Percentiles rank a stretch among this genome's conserved stretches.
These are phyloP conservation scores for Pterostichus madidus DNA, from an alignment of 2,888 invertebrate genomes.

Conservation along the genomic window DNA sequence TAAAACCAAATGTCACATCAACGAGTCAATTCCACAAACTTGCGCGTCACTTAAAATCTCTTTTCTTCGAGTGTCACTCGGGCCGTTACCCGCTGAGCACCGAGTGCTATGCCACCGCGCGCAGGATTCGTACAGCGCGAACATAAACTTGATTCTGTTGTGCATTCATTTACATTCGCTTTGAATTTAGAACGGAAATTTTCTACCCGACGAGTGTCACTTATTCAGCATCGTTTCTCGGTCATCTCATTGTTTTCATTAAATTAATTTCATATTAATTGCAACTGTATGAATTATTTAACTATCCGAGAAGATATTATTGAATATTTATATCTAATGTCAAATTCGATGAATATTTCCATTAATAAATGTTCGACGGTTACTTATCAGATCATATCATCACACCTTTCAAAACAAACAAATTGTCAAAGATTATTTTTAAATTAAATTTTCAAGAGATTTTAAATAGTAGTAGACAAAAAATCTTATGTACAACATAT, in stretches of 20 bases:
- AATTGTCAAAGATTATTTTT: too few species aligned
- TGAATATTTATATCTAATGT: slow-evolving; percentile 34
- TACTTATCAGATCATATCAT: background rate
- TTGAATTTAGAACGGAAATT: slow-evolving; percentile 64
- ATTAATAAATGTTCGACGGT: too few species aligned
- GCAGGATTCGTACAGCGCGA: background rate
- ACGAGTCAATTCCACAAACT: slow-evolving; percentile 15
- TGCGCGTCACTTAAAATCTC: slow-evolving; percentile 34
- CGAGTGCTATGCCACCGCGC: background rate
- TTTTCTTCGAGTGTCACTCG: slow-evolving; percentile 8
- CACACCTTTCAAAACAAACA: too few species aligned
- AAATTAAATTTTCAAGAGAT: too few species aligned
- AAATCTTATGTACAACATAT: too few species aligned
- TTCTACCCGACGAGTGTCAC: slow-evolving; percentile 54
- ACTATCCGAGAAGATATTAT: background rate
- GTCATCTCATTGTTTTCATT: slow-evolving; percentile 46
- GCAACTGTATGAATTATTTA: slow-evolving; percentile 42
- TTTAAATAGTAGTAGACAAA: too few species aligned
- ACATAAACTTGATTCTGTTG: slow-evolving; percentile 38
- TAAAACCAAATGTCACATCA: slow-evolving; percentile 26
- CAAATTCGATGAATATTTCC: slow-evolving; percentile 2
- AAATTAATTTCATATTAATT: slow-evolving; percentile 44
- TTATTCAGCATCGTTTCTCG: slow-evolving; percentile 29
- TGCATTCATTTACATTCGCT: slow-evolving; percentile 61
- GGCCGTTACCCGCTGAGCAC: slow-evolving; percentile 15